Percentiles rank a stretch among this genome's conserved stretches.
Conservation (phyloP, 2,797 vertebrate species). For the Manis javanica region DNA sequence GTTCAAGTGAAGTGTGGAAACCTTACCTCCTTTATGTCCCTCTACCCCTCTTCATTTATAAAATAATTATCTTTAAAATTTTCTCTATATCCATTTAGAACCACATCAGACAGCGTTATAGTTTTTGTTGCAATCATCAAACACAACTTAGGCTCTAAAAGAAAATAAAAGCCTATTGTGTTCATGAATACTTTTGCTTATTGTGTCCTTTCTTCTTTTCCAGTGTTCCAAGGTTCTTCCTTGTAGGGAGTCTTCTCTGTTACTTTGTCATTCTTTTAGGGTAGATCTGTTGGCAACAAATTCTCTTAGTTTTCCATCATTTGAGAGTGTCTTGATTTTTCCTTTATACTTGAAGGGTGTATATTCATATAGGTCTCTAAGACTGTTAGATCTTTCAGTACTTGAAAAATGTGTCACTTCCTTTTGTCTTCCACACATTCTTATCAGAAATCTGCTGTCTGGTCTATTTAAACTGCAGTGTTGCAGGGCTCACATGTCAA, state of each 20-base stretch:
- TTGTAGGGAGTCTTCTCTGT: not conserved
- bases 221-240: not conserved
- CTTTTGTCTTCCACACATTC: not conserved
- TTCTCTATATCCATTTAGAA: not conserved
- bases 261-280: not conserved
- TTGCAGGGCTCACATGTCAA: not conserved
- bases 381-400: not conserved
- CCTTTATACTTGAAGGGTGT: not conserved
- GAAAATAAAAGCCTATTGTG: not conserved
- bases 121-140: conserved; percentile 10
- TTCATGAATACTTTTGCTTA: not conserved
- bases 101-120: not conserved
- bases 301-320: not conserved
- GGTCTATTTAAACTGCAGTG: not conserved
- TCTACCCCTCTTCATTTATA: not conserved
- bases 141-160: conserved; percentile 24
- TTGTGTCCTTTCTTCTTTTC: not conserved
- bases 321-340: not conserved
- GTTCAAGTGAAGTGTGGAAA: not conserved
- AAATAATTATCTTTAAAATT: not conserved
- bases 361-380: not conserved
- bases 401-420: not conserved
- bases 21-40: not conserved
- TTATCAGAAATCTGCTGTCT: not conserved
- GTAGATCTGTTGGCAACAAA: not conserved